phyloP scores from a whole-genome alignment of 2,888 invertebrate species.

The Apamea monoglypha region DNA sequence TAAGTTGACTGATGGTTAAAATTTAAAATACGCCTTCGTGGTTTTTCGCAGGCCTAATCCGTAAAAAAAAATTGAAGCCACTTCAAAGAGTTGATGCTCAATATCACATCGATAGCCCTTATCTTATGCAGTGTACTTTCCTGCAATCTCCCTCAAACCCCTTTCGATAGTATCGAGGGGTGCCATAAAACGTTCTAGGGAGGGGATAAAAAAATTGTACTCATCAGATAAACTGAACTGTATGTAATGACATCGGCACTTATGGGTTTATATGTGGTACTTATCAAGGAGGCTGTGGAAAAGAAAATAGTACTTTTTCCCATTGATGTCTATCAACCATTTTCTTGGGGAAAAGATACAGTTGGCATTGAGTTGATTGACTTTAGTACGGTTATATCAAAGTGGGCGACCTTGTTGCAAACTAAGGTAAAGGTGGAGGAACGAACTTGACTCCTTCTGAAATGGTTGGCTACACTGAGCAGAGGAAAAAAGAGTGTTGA shows the following conservation, averaged over 20 bases:
- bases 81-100: constrained; percentile 20
- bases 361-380: not conserved
- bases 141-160: constrained; percentile 29
- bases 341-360: not conserved
- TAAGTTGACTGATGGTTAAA: not conserved
- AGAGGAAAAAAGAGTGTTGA: not conserved
- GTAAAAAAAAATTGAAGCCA: constrained; percentile 20
- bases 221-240: constrained; percentile 50
- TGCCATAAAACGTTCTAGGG: constrained; percentile 44
- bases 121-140: constrained; percentile 42
- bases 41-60: not conserved
- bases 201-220: constrained; percentile 54
- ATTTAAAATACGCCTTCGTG: not conserved
- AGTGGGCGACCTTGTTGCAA: not conserved
- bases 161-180: constrained; percentile 54
- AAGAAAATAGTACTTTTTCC: not conserved
- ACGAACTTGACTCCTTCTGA: not conserved
- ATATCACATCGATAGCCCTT: constrained; percentile 32
- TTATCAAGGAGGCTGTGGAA: constrained; percentile 12
- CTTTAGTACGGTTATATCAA: not conserved
- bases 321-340: not conserved
- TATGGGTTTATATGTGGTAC: constrained; percentile 41
- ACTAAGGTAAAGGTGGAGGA: no score
- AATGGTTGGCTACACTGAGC: not conserved
- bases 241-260: constrained; percentile 58